A percentile compares a stretch with the other conserved stretches of the same genome.
These are phyloP conservation scores for Cantharis lateralis DNA, from an alignment of 2,888 invertebrate species.

Conservation along the genomic window DNA sequence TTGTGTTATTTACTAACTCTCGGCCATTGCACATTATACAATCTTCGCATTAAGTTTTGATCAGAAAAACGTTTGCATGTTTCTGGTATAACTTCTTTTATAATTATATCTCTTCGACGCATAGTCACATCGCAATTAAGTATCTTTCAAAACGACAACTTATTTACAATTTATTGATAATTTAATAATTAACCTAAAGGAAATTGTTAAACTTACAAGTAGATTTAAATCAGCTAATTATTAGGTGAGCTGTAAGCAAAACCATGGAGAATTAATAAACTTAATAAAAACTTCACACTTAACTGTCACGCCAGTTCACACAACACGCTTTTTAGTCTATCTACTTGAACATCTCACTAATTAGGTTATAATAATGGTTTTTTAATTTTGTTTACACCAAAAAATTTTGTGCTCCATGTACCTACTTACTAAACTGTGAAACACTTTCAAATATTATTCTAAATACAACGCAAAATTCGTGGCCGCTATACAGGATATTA, in stretches of 20 bases:
- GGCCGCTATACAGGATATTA: too few relatives aligned
- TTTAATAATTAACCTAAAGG: background rate
- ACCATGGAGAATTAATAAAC: background rate
- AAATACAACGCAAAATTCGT: background rate
- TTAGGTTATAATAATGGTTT: background rate
- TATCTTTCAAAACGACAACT: background rate
- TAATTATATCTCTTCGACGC: slow-evolving; percentile 4
- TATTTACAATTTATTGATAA: background rate
- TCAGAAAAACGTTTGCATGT: slow-evolving; percentile 6
- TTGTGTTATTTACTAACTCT: slow-evolving; percentile 27
- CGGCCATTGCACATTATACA: slow-evolving; percentile 36
- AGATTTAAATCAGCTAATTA: background rate
- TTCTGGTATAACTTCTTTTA: slow-evolving; percentile 11
- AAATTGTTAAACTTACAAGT: background rate
- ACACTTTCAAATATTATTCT: background rate
- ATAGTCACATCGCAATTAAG: background rate
- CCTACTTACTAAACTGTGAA: too few relatives aligned
- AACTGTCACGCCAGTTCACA: background rate
- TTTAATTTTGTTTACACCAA: background rate
- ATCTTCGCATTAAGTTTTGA: slow-evolving; percentile 34
- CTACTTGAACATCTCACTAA: background rate
- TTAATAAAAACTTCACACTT: background rate
- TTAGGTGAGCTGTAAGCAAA: background rate
- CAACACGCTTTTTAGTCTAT: background rate
- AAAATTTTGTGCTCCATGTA: background rate